Conservation (phyloP, 2,113 vertebrate genomes). For the Aix galericulata region DNA sequence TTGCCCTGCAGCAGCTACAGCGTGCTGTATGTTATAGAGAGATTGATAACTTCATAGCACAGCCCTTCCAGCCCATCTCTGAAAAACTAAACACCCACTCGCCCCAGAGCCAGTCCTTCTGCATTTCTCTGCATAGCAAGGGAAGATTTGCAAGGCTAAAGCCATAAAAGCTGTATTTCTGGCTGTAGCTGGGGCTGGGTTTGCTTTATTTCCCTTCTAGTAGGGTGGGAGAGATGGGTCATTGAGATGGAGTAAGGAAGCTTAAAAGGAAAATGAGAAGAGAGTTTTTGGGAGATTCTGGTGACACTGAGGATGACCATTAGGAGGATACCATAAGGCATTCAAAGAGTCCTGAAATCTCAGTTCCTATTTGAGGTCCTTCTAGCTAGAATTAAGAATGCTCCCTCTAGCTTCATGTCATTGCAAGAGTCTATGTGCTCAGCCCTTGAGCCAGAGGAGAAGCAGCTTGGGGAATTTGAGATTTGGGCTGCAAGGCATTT, state of each 20-base stretch:
- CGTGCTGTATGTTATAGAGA: neutral
- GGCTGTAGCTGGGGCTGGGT: neutral
- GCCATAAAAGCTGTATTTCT: neutral
- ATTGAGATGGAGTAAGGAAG: neutral
- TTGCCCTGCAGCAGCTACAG: neutral
- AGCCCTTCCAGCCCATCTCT: neutral
- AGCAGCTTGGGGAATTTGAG: neutral
- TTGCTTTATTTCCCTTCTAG: neutral
- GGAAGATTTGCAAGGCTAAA: slow-evolving; percentile 27
- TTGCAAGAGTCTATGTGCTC: neutral
- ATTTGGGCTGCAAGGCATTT: neutral
- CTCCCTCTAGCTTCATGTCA: neutral
- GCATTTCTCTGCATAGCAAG: neutral
- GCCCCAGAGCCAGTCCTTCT: neutral
- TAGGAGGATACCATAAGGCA: neutral
- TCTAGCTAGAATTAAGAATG: neutral
- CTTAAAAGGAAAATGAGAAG: neutral
- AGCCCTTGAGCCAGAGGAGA: neutral
- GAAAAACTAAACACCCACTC: neutral
- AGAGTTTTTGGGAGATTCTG: neutral
- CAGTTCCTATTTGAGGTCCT: neutral
- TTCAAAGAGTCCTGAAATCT: neutral
- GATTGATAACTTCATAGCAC: slow-evolving; percentile 2
- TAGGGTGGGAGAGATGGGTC: neutral
- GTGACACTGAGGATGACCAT: neutral